Percentiles rank a stretch among this genome's conserved stretches.
Evolutionary conservation across 2,888 invertebrate genomes (phyloP).

Genomic region (Gasteruption jaculator): DNA sequence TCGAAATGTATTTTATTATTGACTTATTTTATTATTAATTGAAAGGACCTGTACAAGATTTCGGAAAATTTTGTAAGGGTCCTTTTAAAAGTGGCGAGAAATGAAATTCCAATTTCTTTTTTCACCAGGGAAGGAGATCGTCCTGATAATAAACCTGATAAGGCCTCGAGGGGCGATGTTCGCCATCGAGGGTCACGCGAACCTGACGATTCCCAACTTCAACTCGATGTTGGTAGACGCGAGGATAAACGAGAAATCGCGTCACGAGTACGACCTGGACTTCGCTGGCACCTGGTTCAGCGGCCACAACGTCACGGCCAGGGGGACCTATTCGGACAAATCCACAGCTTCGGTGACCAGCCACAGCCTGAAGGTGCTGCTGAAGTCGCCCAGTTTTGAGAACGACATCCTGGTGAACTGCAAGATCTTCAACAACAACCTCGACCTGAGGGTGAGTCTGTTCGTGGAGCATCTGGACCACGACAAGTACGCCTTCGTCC

Average conservation of each 20-base stretch:
- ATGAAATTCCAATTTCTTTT: not conserved
- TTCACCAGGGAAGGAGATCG: conserved; percentile 55
- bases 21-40: too few relatives aligned
- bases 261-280: conserved; percentile 67
- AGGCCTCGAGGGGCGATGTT: conserved; percentile 66
- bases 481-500: conserved; percentile 63
- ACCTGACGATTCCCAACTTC: conserved; percentile 70
- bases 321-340: conserved; percentile 72
- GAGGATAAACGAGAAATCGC: conserved; percentile 65
- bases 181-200: conserved; percentile 66
- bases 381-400: conserved; percentile 69
- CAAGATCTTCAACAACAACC: conserved; percentile 65
- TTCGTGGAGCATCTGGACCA: conserved; percentile 63
- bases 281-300: conserved; percentile 77
- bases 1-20: too few relatives aligned
- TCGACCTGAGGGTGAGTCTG: conserved; percentile 64
- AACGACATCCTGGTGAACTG: conserved; percentile 64
- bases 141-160: conserved; percentile 56
- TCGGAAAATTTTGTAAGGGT: not conserved
- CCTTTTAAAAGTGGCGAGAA: too few relatives aligned
- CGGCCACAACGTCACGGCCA: conserved; percentile 66
- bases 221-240: conserved; percentile 65
- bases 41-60: too few relatives aligned
- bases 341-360: conserved; percentile 63
- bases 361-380: conserved; percentile 65